Conservation (phyloP, 92 coral and sea anemone genomes). For the Hydrozoanthus gracilis region DNA sequence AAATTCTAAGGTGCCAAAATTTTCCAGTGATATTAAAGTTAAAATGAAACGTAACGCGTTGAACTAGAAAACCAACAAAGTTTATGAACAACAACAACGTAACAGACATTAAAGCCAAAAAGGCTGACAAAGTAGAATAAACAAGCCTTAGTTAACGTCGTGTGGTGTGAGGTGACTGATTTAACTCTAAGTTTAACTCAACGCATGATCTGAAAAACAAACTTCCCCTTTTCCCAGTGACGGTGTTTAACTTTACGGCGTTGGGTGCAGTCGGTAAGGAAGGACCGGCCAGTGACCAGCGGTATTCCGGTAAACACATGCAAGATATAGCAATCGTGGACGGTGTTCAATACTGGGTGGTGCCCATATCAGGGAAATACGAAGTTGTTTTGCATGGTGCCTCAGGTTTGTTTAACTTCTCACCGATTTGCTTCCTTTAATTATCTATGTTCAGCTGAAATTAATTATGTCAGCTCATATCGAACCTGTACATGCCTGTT, state of each 20-base stretch:
- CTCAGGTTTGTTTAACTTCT: background rate
- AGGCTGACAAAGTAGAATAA: too few relatives aligned
- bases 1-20: too few relatives aligned
- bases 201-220: background rate
- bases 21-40: too few relatives aligned
- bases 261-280: slow-evolving; percentile 38
- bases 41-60: too few relatives aligned
- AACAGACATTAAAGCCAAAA: too few relatives aligned
- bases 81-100: too few relatives aligned
- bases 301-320: background rate
- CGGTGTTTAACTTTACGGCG: slow-evolving; percentile 29
- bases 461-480: background rate
- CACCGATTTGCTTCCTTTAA: background rate
- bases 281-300: background rate
- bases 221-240: background rate
- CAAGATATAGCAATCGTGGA: background rate
- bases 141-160: too few relatives aligned
- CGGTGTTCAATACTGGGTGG: slow-evolving; percentile 34
- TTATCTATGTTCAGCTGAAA: background rate
- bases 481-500: background rate
- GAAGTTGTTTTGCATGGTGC: slow-evolving; percentile 24
- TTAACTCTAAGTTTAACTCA: too few relatives aligned
- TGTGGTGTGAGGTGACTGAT: too few relatives aligned
- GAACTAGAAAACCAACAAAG: too few relatives aligned
- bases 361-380: slow-evolving; percentile 33